Base-by-base conservation (phyloP, 1,140 invertebrate species). In the Euura saliciscinereae region DNA sequence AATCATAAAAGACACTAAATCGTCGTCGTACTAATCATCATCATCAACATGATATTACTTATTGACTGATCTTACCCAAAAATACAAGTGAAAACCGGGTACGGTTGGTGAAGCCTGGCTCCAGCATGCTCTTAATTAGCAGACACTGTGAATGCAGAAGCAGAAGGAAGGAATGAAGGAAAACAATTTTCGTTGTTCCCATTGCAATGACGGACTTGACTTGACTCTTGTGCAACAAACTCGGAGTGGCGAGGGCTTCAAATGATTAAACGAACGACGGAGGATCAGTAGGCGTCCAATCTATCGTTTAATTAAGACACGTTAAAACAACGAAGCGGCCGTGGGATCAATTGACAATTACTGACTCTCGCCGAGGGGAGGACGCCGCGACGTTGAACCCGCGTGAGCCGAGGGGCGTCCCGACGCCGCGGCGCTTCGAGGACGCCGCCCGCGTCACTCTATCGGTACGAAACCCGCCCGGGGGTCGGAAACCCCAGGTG, bases 271-370 rank as follows among this genome's bases (percentile, higher is more conserved):
- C 51, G 51, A n/a, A 59, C 8, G 51, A n/a, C 51, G 51, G 51
- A 59, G 51, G 51, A 59, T 59, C 51, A 59, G 51, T 59, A 59
- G 51, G 51, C 51, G 3, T 59, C 51, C 51, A 59, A 59, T 59
- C 51, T 59, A 59, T 8, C 51, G 51, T 59, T 59, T 59, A 59
- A 59, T 59, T 59, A 59, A 59, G 51, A 59, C 51, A 59, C 51
- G 51, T 4, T 59, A 59, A 59, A 59, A 59, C 51, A 59, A 59
- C 51, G 51, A 59, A 59, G 51, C 51, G 51, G 3, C 51, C 51
- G 51, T 59, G 51, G 51, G 51, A 59, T 59, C 51, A 59, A 59
- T 59, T 59, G 51, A 59, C 51, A 59, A 59, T 59, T 59, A 59
- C 51, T 59, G 51, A 59, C 51, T 59, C 28, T 28, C 13, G 51